Percentiles rank a stretch among this genome's conserved stretches.
phyloP scores from a whole-genome alignment of 2,797 vertebrate genomes.

The Phyllotis vaccarum region DNA sequence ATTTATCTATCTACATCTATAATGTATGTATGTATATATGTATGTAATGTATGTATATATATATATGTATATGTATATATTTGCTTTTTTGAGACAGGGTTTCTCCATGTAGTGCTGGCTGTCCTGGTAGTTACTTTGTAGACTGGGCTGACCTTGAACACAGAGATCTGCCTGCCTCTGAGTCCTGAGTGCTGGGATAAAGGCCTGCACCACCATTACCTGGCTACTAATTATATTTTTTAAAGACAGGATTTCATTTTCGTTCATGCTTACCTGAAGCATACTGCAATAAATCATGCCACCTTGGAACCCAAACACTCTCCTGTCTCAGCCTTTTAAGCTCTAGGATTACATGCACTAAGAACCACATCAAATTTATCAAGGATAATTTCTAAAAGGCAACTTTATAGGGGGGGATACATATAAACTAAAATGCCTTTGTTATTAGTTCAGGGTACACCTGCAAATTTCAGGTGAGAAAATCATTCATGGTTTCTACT shows the following conservation, averaged over 20 bases:
- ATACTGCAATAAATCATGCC: neutral
- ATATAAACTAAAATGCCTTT: neutral
- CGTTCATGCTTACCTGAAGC: no score
- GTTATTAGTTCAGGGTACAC: constrained; percentile 43
- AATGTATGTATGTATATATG: no score
- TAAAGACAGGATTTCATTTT: neutral
- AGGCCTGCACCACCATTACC: neutral
- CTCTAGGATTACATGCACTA: neutral
- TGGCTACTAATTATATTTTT: neutral
- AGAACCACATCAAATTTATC: neutral
- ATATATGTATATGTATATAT: no score
- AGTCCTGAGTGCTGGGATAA: neutral
- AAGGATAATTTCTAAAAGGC: constrained; percentile 53
- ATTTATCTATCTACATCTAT: neutral
- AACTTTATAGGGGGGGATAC: constrained; percentile 12
- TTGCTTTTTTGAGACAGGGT: neutral
- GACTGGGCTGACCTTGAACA: neutral
- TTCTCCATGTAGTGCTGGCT: neutral
- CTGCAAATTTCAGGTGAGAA: neutral
- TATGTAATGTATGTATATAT: no score
- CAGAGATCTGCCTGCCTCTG: neutral
- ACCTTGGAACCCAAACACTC: neutral
- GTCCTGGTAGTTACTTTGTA: neutral
- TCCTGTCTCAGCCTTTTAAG: neutral
- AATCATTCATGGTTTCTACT: constrained; percentile 36